Percentiles rank a stretch among this genome's conserved stretches.
These are phyloP conservation scores for Malurus leucopterus DNA, from an alignment of 2,797 vertebrate genomes.

Conservation along the genomic window DNA sequence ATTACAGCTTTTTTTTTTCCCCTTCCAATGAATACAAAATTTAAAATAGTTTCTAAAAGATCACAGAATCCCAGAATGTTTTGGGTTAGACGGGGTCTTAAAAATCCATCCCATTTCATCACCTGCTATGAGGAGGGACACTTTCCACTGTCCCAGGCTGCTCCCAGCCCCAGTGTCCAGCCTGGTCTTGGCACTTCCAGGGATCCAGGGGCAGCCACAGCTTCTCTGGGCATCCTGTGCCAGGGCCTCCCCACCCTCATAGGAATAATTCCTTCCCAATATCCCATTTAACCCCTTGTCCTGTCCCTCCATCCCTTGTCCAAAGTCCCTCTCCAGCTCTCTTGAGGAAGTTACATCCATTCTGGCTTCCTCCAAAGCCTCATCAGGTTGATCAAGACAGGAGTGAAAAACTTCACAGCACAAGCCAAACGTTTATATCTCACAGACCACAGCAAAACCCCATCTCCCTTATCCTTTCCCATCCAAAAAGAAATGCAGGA, in stretches of 20 bases:
- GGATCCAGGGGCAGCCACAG: neutral
- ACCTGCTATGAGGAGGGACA: neutral
- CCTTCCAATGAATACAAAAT: neutral
- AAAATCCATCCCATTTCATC: accelerated
- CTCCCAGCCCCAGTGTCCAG: accelerated
- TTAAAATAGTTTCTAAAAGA: neutral
- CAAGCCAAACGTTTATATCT: neutral
- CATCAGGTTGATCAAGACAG: neutral
- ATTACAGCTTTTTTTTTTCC: accelerated
- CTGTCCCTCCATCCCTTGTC: neutral
- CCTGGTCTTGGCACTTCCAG: neutral
- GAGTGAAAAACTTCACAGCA: neutral
- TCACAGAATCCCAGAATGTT: neutral
- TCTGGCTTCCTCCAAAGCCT: neutral
- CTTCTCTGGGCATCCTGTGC: neutral
- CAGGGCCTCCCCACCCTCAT: accelerated
- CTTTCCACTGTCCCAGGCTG: accelerated
- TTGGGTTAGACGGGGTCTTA: neutral
- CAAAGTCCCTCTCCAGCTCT: neutral
- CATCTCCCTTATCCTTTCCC: neutral
- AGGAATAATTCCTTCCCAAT: accelerated
- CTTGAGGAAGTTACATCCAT: neutral
- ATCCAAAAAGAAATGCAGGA: neutral
- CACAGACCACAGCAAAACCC: neutral
- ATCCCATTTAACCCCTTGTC: neutral